These are phyloP conservation scores for Digitonthophagus gazella DNA, from an alignment of 2,888 invertebrate genomes.

Conservation along the genomic window DNA sequence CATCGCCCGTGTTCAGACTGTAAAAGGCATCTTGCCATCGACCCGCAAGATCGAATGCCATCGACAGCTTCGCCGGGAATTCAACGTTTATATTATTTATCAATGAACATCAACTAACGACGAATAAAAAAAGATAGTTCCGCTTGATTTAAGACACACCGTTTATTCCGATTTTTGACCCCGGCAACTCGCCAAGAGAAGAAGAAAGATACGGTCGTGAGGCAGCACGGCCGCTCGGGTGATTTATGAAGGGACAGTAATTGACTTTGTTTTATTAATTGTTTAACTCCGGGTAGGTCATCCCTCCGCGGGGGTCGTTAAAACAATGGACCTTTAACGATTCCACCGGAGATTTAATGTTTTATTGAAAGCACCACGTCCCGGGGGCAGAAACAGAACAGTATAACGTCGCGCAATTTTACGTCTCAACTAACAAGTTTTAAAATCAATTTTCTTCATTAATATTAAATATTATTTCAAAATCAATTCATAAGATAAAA, in stretches of 20 bases:
- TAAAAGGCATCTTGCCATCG: too few relatives aligned
- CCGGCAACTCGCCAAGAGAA: slow-evolving; percentile 1
- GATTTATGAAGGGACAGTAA: slow-evolving; percentile 11
- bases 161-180: slow-evolving; percentile 8
- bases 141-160: slow-evolving; percentile 8
- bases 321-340: slow-evolving; percentile 2
- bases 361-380: neutral
- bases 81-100: too few relatives aligned
- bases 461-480: too few relatives aligned
- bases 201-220: neutral
- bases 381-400: neutral
- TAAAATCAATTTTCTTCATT: neutral
- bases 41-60: too few relatives aligned
- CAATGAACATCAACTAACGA: neutral
- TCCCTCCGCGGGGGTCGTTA: slow-evolving; percentile 13
- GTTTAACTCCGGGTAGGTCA: slow-evolving; percentile 15
- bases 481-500: too few relatives aligned
- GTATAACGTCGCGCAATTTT: neutral
- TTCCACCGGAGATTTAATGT: neutral
- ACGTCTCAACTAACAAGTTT: neutral
- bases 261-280: slow-evolving; percentile 18
- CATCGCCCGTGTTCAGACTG: too few relatives aligned
- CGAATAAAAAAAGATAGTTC: neutral
- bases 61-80: too few relatives aligned
- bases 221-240: slow-evolving; percentile 1